phyloP scores from a whole-genome alignment of 1,140 invertebrate species.

The Apis florea region DNA sequence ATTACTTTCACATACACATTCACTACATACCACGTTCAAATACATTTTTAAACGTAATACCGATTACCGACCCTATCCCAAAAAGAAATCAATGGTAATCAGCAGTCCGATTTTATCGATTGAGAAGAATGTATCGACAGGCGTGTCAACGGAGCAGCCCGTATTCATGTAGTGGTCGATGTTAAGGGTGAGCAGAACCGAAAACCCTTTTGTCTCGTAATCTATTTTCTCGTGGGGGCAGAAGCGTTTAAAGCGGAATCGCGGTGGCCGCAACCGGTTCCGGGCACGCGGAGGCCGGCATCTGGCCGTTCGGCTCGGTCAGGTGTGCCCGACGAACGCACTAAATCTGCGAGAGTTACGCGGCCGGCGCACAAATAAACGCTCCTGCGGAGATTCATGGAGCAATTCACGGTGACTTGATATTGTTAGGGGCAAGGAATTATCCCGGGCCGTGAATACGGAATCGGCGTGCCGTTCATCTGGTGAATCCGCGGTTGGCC shows the following conservation, averaged over 20 bases:
- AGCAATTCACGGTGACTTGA: slow-evolving; percentile 75
- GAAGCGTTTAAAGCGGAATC: slow-evolving; percentile 38
- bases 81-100: neutral
- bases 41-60: too few species aligned
- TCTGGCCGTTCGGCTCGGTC: slow-evolving; percentile 62
- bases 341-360: slow-evolving; percentile 75
- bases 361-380: slow-evolving; percentile 69
- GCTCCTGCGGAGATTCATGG: slow-evolving; percentile 73
- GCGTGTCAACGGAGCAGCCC: neutral
- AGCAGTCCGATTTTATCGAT: neutral
- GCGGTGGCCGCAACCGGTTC: slow-evolving; percentile 47
- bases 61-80: neutral
- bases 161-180: neutral
- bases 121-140: neutral
- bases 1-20: too few species aligned
- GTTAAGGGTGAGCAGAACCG: neutral
- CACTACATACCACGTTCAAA: too few species aligned
- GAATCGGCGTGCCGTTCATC: slow-evolving; percentile 69
- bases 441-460: slow-evolving; percentile 67
- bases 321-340: slow-evolving; percentile 71
- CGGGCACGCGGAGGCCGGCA: slow-evolving; percentile 23
- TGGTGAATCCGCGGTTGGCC: slow-evolving; percentile 55
- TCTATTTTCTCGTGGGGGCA: neutral
- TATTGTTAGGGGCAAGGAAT: slow-evolving; percentile 72
- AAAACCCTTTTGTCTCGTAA: slow-evolving; percentile 7